Base-by-base conservation (phyloP, 1,140 invertebrate species). In the Zeugodacus cucurbitae region DNA sequence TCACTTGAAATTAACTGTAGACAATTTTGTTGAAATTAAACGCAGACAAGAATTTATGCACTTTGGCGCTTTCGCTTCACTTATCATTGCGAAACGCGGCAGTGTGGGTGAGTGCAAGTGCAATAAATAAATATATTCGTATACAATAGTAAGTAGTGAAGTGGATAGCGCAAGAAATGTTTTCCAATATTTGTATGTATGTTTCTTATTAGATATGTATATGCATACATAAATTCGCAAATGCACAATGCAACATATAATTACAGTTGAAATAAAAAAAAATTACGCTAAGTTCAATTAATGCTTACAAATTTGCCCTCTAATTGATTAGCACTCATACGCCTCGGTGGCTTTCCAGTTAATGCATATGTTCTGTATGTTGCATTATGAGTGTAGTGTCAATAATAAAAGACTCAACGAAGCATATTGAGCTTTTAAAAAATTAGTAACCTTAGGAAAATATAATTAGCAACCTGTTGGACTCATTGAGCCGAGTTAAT, bases 51-150 rank as follows among this genome's bases (percentile, higher is more conserved):
- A 82, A 82, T 82, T 82, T 82, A 29, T 82, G 44, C 74, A 82
- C 74, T 82, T 74, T 74, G 22, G 70, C 70, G 70, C 70, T 74
- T 82, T 82, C 74, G 22, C 74, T 82, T 82, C 74, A 82, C 48
- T 82, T 48, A 82, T 82, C 74, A 48, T 11, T 29, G 74, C n/a
- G n/a, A n/a, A n/a, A n/a, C n/a, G n/a, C n/a, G n/a, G n/a, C n/a
- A 48, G 74, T 82, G 41, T 26, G 74, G 11, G 74, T 17, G 74
- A 82, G 74, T 54, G 74, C n/a, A 41, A 54, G 44, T 48, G 74
- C 32, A 10, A 74, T 22, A 48, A 22, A 82, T 29, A 34, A 82
- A 82, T 48, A 11, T 0, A 8, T 17, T 7, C 29, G 10, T 3
- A 0, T 1, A 14, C 41, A 29, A 26, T 82, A 34, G n/a, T 2